Conservation (phyloP, 2,888 invertebrate species). For the Tinea trinotella region DNA sequence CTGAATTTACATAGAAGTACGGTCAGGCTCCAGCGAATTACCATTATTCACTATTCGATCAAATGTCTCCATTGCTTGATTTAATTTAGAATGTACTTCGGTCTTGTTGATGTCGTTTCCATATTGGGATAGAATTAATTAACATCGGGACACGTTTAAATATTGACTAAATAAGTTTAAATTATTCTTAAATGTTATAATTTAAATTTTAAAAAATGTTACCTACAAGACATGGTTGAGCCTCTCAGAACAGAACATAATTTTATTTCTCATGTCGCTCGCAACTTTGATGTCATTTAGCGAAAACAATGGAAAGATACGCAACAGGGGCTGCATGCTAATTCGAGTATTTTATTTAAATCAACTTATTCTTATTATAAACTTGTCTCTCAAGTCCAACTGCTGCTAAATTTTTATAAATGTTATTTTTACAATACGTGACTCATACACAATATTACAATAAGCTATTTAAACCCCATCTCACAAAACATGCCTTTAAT, state of each 20-base stretch:
- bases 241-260: constrained; percentile 47
- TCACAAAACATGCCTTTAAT: neutral
- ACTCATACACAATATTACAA: constrained; percentile 36
- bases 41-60: constrained; percentile 30
- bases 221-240: constrained; percentile 27
- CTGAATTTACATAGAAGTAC: constrained; percentile 32
- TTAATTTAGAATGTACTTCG: constrained; percentile 14
- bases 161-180: neutral
- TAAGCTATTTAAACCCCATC: neutral
- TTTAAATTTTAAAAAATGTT: neutral
- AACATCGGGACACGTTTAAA: neutral
- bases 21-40: constrained; percentile 28
- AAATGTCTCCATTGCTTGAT: constrained; percentile 16
- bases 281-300: constrained; percentile 71
- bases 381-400: constrained; percentile 47
- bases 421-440: constrained; percentile 64
- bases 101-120: constrained; percentile 5
- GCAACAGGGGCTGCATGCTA: constrained; percentile 51
- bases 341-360: constrained; percentile 62
- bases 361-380: constrained; percentile 63
- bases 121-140: constrained; percentile 8
- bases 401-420: constrained; percentile 52
- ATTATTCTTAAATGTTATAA: neutral
- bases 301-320: constrained; percentile 69
- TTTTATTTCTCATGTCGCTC: constrained; percentile 58